Evolutionary conservation across 2,797 vertebrate species (phyloP).

Genomic region (Lemur catta): DNA sequence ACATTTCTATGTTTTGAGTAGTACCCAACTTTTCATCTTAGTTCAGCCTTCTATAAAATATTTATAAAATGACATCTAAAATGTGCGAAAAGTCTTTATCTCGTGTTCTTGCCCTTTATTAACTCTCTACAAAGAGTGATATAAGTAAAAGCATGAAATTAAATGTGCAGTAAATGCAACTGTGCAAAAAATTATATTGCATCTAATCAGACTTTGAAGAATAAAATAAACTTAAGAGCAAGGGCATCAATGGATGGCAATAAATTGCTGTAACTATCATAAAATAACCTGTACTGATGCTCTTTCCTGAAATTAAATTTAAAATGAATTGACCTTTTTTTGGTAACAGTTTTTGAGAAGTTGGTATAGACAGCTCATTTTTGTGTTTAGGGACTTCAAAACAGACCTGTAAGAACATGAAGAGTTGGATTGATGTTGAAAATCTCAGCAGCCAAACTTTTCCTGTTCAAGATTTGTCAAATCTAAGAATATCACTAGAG

Average conservation of each 20-base stretch:
- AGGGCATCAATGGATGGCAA: neutral
- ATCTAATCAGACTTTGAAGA: neutral
- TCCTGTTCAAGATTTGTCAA: neutral
- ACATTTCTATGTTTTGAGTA: neutral
- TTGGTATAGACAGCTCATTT: neutral
- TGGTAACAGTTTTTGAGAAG: neutral
- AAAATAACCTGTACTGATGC: neutral
- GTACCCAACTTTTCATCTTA: neutral
- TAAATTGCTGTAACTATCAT: neutral
- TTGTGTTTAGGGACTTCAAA: neutral
- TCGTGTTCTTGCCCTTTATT: neutral
- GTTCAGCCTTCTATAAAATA: neutral
- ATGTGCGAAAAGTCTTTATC: neutral
- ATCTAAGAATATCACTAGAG: constrained; percentile 23
- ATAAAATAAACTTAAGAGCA: neutral
- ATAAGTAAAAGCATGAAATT: neutral
- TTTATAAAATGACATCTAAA: neutral
- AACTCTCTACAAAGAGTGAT: neutral
- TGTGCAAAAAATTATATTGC: neutral
- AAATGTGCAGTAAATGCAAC: neutral
- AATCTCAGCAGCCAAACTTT: neutral
- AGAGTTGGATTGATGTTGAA: neutral
- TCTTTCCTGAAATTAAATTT: neutral
- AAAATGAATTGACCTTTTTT: neutral
- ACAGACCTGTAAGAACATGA: neutral